Conservation (phyloP, 2,888 invertebrate species). For the Diplolepis rosae region DNA sequence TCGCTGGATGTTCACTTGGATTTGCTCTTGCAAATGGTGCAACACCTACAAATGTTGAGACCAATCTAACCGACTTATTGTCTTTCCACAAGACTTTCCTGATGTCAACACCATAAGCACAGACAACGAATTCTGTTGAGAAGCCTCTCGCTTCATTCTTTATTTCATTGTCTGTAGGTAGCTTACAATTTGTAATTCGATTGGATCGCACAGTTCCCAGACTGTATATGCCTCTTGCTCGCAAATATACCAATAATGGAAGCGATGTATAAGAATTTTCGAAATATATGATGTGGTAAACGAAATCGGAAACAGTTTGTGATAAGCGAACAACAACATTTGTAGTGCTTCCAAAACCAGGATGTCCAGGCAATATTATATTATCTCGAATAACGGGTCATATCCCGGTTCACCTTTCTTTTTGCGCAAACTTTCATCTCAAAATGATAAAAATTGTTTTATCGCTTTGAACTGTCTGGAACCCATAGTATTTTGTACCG, state of each 20-base stretch:
- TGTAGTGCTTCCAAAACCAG: constrained; percentile 60
- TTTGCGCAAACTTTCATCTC: neutral
- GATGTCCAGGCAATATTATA: constrained; percentile 49
- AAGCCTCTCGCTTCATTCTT: constrained; percentile 55
- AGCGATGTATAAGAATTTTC: constrained; percentile 63
- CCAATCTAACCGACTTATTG: constrained; percentile 61
- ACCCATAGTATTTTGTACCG: neutral
- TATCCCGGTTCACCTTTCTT: neutral
- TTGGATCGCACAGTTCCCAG: constrained; percentile 59
- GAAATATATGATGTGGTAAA: constrained; percentile 63
- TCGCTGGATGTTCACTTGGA: neutral
- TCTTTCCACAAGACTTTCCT: constrained; percentile 61
- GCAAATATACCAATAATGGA: constrained; percentile 38
- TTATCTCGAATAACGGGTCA: constrained; percentile 47
- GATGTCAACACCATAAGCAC: constrained; percentile 49
- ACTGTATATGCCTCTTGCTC: neutral
- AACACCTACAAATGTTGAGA: constrained; percentile 40
- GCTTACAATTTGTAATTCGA: constrained; percentile 61
- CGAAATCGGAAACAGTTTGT: constrained; percentile 55
- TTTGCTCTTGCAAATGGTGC: neutral
- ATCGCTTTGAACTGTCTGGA: neutral
- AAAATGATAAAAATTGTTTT: neutral
- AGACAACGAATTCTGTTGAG: constrained; percentile 52
- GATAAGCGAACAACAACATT: constrained; percentile 64
- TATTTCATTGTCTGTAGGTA: constrained; percentile 58